Base-by-base conservation (phyloP, 2,888 invertebrate species). In the Cenopis cana region DNA sequence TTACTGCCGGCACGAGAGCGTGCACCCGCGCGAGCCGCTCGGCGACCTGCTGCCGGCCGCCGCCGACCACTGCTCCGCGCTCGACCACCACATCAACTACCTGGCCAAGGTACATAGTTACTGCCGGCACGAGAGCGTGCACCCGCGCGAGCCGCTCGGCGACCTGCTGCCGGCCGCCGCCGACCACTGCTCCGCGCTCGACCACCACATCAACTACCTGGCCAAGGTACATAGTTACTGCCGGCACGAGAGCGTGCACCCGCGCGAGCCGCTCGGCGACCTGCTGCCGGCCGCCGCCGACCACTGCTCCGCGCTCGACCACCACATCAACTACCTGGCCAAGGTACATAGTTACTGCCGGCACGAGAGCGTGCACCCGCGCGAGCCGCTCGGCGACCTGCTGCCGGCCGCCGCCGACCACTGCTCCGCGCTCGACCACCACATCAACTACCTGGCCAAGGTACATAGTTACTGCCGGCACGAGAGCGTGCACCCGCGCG, bases 381-480 rank as follows among this genome's bases (percentile, higher is more conserved):
- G 99, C 70, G 99, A 99, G 91, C 96, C 97, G 33, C 93, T 98
- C 9, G 95, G 95, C 18, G 98, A 99, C 88, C 92, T 98, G 77
- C 94, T 99, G 77, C 94, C 97, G 65, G 97, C 97, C 9, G 96
- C 98, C 73, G 96, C 97, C 74, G 98, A 99, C 86, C 99, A 99
- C 89, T 96, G 96, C 77, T 95, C 95, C 77, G 98, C 98, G 6
- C 91, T 99, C 68, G 97, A 98, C 79, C 98, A 98, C 87, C 99
- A 99, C 88, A 96, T 98, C 68, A 96, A 96, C 86, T 96, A 92
- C 76, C 89, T 91, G 74, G 77, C 89, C 68, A 88, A 89, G 89
- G 91, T 90, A 78, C 50, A n/a, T n/a, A n/a, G n/a, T n/a, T n/a
- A n/a, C n/a, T n/a, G n/a, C n/a, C n/a, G n/a, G n/a, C n/a, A n/a